A percentile compares a stretch with the other conserved stretches of the same genome.
These are phyloP conservation scores for Cybosia mesomella DNA, from an alignment of 2,888 invertebrate species.

Conservation along the genomic window DNA sequence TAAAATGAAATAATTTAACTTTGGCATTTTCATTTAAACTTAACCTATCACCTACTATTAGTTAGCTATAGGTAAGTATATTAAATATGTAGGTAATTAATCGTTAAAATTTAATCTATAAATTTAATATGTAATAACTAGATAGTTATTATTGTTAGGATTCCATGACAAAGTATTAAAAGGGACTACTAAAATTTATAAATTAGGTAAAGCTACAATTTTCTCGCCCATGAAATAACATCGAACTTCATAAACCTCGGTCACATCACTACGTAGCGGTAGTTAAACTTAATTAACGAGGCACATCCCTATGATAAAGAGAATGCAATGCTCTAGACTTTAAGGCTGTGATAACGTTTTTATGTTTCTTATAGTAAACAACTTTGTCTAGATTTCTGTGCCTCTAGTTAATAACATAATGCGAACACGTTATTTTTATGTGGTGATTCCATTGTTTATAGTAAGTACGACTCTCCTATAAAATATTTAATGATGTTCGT, in stretches of 20 bases:
- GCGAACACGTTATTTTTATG: conserved; percentile 43
- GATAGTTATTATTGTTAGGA: no score
- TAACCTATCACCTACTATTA: not conserved
- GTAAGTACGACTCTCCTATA: conserved; percentile 49
- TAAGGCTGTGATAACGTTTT: conserved; percentile 16
- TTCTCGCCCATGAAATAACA: no score
- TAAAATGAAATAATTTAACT: not conserved
- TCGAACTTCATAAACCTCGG: no score
- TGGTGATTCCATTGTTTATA: conserved; percentile 49
- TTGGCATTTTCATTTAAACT: not conserved
- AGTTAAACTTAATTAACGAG: conserved; percentile 31
- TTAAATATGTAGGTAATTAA: no score
- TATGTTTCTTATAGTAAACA: conserved; percentile 15
- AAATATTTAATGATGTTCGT: not conserved
- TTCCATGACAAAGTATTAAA: no score
- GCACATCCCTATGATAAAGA: conserved; percentile 22
- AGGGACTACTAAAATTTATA: no score
- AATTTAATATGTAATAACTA: no score
- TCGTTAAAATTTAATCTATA: no score
- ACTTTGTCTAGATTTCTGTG: not conserved
- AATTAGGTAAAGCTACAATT: no score
- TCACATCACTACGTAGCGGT: conserved; percentile 6
- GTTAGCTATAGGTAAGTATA: not conserved
- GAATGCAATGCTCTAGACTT: conserved; percentile 20
- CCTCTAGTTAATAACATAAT: conserved; percentile 16